Evolutionary conservation across 2,888 invertebrate genomes (phyloP), one percentile per base, ranked within the genome.

Genomic region (Papilio gigon): DNA sequence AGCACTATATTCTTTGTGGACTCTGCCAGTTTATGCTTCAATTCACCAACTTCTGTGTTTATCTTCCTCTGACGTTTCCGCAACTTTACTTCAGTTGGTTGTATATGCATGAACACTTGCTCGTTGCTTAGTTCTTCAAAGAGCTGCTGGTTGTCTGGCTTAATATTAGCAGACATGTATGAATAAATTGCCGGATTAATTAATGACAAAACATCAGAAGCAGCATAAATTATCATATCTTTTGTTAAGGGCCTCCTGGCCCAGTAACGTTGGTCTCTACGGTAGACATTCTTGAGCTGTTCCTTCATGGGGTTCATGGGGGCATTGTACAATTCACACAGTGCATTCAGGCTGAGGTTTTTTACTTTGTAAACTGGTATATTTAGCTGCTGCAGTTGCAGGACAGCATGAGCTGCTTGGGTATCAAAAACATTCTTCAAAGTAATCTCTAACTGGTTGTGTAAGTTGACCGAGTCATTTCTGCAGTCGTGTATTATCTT

Each of bases 311-410:
- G 97, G 89, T 98, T 98, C 80, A 95, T 93, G 0, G 97, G 96
- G 60, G 97, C 97, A 80, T 96, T 96, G 84, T 98, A 97, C 72
- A 95, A 93, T 86, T 98, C 96, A 87, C 98, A 98, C 66, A 99
- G 92, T 65, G 98, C 96, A 91, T 98, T 97, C 69, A 98, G 92
- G 76, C 97, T 97, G 60, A 98, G 95, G 84, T 97, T 97, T 89
- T 98, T 98, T 65, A 98, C 97, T 92, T 98, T 98, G 84, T 98
- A 97, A 63, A 98, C 97, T 40, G 98, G 98, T 78, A 97, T 96
- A 71, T 95, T 95, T 71, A 96, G 96, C 78, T 97, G 96, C 89
- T 98, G 98, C 81, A 95, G 95, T 81, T 98, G 97, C 61, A 98
- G 89, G 12, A 98, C 96, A 65, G 98, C 97, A 87, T 98, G 97